Evolutionary conservation across 1,140 invertebrate species (phyloP), one percentile per base, ranked within the genome.

Genomic region (Paracyclopina nana): DNA sequence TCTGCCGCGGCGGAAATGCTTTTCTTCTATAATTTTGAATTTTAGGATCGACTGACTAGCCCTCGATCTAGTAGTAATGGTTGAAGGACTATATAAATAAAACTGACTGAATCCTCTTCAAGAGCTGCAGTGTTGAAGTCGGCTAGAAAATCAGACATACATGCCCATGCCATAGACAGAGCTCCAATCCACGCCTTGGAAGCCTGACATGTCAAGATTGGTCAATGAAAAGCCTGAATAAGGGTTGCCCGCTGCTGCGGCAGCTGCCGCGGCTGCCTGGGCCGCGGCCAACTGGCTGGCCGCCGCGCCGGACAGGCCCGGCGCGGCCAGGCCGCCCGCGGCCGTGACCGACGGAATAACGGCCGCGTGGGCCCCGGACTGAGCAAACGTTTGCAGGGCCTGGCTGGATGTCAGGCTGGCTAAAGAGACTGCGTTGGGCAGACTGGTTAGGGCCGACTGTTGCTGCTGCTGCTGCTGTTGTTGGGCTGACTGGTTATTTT

Each of bases 161-260:
- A 84, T 84, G 60, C 80, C 80, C 71, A 84, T 80, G 56, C 81
- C 80, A 64, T 85, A 85, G 78, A 85, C 81, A 58, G 78, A 78
- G 56, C 77, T 74, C 82, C 82, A 85, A 65, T 85, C 82, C 54
- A 85, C 79, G 38, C 80, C 79, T 63, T 85, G 82, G 72, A 85
- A 85, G 60, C 79, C 81, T 38, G 79, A 80, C 82, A 85, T 85
- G 65, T 85, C 82, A 44, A 85, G 80, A 62, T 83, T 83, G 60
- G 81, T 78, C 44, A 85, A 72, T 56, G 59, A 80, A 65, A 84
- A 82, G 14, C 80, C 78, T 57, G 81, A 77, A 57, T 77, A 76
- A n/a, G 73, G 72, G 55, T 48, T 38, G 52, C 43, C 12, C 38
- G 52, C 48, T 3, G 31, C 55, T 16, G 49, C 50, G 42, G 51